Conservation (phyloP, 53 echinoderm and acorn worm species). For the Holothuria scabra region DNA sequence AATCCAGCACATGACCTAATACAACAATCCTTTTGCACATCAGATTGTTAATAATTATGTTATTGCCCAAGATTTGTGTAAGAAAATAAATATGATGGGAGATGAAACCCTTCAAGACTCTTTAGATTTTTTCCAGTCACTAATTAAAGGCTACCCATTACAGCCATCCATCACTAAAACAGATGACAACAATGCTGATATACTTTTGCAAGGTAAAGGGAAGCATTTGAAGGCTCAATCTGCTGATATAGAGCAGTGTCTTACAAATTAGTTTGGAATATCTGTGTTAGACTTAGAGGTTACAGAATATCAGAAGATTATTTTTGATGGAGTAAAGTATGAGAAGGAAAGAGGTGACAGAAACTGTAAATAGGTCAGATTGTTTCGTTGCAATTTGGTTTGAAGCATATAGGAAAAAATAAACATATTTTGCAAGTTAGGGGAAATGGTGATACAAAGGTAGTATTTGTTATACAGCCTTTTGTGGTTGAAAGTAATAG, state of each 20-base stretch:
- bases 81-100: slow-evolving; percentile 12
- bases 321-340: too few relatives aligned
- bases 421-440: slow-evolving; percentile 7
- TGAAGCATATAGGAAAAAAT: neutral
- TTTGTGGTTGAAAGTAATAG: slow-evolving; percentile 1
- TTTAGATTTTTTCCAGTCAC: neutral
- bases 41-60: slow-evolving; percentile 36
- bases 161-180: too few relatives aligned
- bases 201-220: too few relatives aligned
- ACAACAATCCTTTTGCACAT: slow-evolving; percentile 28
- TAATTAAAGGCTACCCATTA: neutral
- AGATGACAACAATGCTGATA: too few relatives aligned
- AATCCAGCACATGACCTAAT: neutral
- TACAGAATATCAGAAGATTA: too few relatives aligned
- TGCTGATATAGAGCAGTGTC: too few relatives aligned
- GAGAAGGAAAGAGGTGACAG: too few relatives aligned
- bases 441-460: neutral
- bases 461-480: slow-evolving; percentile 24
- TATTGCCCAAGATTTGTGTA: slow-evolving; percentile 21
- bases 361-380: too few relatives aligned
- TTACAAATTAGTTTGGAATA: too few relatives aligned
- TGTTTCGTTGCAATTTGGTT: too few relatives aligned
- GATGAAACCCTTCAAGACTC: neutral
- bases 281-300: too few relatives aligned
- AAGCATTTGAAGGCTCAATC: too few relatives aligned